These are phyloP conservation scores for Dysmachus trigonus DNA, from an alignment of 2,888 invertebrate genomes.

Conservation along the genomic window DNA sequence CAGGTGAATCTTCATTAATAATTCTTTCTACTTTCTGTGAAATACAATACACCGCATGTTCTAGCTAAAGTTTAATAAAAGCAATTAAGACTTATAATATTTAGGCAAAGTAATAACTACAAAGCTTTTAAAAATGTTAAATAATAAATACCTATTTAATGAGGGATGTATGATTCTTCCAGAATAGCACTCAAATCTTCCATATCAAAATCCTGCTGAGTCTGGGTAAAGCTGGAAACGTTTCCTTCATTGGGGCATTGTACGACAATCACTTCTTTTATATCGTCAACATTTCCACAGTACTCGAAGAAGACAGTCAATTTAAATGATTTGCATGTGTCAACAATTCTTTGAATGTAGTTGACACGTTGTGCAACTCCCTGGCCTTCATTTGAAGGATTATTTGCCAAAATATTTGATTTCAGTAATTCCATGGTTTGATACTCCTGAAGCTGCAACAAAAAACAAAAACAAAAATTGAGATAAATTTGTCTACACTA, in stretches of 20 bases:
- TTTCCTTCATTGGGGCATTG: background rate
- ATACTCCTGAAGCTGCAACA: background rate
- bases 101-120: background rate
- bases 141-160: background rate
- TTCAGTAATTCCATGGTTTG: background rate
- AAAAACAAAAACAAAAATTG: background rate
- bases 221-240: background rate
- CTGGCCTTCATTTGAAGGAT: background rate
- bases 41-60: background rate
- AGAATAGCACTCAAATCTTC: background rate
- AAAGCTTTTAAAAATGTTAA: background rate
- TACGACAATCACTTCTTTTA: background rate
- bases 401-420: background rate
- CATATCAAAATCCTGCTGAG: background rate
- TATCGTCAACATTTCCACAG: background rate
- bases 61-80: background rate
- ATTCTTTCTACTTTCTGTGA: background rate
- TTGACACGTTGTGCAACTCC: background rate
- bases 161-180: background rate
- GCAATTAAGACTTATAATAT: background rate
- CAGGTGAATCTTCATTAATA: background rate
- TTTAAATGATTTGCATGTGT: background rate
- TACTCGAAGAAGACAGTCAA: background rate
- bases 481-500: background rate
- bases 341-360: background rate